Evolutionary conservation across 37 sponge, comb jelly and placozoan genomes (phyloP).

Genomic region (Beroe ovata): DNA sequence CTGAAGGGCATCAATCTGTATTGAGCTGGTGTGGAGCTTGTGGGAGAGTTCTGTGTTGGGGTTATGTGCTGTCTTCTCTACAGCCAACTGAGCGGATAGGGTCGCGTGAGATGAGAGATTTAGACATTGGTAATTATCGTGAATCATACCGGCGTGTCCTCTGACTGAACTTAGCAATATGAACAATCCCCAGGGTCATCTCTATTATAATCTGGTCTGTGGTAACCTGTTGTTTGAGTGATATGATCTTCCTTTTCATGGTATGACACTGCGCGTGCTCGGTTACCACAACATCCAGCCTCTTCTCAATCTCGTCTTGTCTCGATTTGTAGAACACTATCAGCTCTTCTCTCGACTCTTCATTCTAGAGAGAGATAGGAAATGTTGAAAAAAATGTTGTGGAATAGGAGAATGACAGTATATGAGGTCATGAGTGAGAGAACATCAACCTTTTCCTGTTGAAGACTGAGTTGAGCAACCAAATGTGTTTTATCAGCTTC

Average conservation of each 20-base stretch:
- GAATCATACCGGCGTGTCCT: too few species aligned
- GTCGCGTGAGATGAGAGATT: too few species aligned
- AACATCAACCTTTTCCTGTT: conserved; percentile 11
- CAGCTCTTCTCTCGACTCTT: conserved; percentile 23
- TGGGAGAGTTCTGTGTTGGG: conserved; percentile 60
- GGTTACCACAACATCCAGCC: conserved; percentile 13
- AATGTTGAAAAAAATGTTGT: neutral
- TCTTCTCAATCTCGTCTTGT: neutral
- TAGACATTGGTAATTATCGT: too few species aligned
- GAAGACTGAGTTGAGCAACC: neutral
- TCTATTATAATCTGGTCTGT: too few species aligned
- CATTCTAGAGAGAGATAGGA: neutral
- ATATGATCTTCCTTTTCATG: conserved; percentile 12
- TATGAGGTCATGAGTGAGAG: too few species aligned
- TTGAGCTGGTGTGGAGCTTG: neutral
- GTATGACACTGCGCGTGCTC: conserved; percentile 43
- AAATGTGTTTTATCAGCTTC: conserved; percentile 2
- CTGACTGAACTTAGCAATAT: too few species aligned
- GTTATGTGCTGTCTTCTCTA: conserved; percentile 60
- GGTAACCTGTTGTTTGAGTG: conserved; percentile 64
- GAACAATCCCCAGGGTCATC: too few species aligned
- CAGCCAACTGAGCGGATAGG: conserved; percentile 25
- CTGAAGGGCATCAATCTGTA: conserved; percentile 26
- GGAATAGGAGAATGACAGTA: too few species aligned
- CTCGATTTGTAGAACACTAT: neutral